Base-by-base conservation (phyloP, 2,797 vertebrate genomes). In the Cyclopterus lumpus region DNA sequence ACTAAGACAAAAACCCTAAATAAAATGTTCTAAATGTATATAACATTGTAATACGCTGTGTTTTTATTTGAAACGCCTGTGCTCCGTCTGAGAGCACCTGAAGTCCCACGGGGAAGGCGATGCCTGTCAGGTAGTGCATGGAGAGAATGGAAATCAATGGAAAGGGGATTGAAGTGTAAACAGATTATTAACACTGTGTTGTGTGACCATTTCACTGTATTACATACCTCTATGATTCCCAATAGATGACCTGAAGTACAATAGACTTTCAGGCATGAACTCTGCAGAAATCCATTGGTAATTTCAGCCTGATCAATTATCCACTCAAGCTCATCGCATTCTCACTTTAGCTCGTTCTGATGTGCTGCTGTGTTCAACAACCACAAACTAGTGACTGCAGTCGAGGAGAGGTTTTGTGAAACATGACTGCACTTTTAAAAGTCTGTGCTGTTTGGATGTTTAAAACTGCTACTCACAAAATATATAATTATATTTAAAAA, bases 241-340 rank as follows among this genome's bases (percentile, higher is more conserved):
- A 81, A 89, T 89, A 83, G 85, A 87, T 88, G 78, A 89, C 89
- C 90, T 55, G 66, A 80, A 89, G 90, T 86, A 86, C 91, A 75
- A 92, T 93, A 62, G 89, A 88, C 90, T 93, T 91, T 80, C 81
- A 77, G 81, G 89, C 34, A 24, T 70, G 61, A 63, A 71, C 77
- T 71, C 77, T 79, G 82, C 81, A 93, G 79, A 94, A 95, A 94
- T 94, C 93, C 88, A 93, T 92, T 91, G 81, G 89, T 93, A 93
- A 92, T 95, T 94, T 93, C 83, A 91, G 83, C 80, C 85, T 86
- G 80, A 94, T 95, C 94, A 94, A 94, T 95, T 93, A 91, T 91
- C 88, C 85, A 85, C 88, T 94, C 86, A 85, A 80, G 92, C 92
- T 89, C 81, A 86, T 85, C 91, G 82, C 85, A 74, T 83, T 81